Base-by-base conservation (phyloP, 2,113 vertebrate genomes). In the Phaetusa simplex region DNA sequence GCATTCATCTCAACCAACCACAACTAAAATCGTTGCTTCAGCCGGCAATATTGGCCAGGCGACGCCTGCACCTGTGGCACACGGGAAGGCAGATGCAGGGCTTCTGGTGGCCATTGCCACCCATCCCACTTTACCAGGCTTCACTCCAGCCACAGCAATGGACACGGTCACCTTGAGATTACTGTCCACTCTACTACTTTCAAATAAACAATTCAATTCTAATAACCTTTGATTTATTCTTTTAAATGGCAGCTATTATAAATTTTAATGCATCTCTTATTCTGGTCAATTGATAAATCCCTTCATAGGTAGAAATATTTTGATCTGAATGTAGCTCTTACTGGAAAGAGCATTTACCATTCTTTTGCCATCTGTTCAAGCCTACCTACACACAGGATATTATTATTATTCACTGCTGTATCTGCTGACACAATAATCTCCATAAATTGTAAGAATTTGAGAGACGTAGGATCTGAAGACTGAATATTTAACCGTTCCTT, bases 21-120 rank as follows among this genome's bases (percentile, higher is more conserved):
- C 56, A 61, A 45, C 9, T 29, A 29, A 27, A 81, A 72, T 8
- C 49, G 11, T 12, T 87, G 23, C 34, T 78, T 76, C 49, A 56
- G 61, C 50, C 1, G 0, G 34, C 27, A 84, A 14, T 34, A 52
- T 0, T 16, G n/a, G 43, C 12, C 23, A 45, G 22, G 38, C 0
- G 0, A 26, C 12, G 38, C 11, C 5, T 16, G 21, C 34, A 15
- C 16, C 43, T 8, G 27, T 10, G 24, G 71, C n/a, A 78, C 2
- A 1, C 0, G 1, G 30, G 14, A 47, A 50, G 40, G 58, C 24
- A 65, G 34, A 53, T 26, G 7, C 1, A 1, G 38, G 56, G 42
- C 38, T 94, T 74, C 50, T 47, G 53, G 67, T 42, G n/a, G 53
- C 62, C 64, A 45, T 9, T 1, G 0, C 7, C 70, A 55, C 24